phyloP scores from a whole-genome alignment of 2,113 vertebrate genomes.

The Cyprinodon brontotheroides region DNA sequence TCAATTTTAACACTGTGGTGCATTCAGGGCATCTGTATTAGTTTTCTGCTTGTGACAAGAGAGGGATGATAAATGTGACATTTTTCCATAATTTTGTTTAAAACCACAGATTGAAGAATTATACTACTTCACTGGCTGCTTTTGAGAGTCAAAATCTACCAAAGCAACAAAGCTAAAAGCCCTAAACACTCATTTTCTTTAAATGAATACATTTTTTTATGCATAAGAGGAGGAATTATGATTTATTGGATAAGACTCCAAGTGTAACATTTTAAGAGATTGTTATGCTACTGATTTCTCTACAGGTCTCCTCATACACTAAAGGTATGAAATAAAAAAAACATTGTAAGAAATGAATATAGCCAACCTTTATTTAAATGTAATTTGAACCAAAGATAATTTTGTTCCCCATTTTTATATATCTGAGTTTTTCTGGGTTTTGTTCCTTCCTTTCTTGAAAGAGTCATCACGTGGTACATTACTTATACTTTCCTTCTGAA shows the following conservation, averaged over 20 bases:
- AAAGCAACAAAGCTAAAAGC: not conserved
- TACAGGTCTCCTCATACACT: not conserved
- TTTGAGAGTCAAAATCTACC: not conserved
- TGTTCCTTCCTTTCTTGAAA: too few relatives aligned
- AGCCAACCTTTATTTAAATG: too few relatives aligned
- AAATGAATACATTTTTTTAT: not conserved
- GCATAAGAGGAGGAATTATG: not conserved
- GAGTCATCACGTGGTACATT: too few relatives aligned
- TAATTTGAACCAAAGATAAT: too few relatives aligned
- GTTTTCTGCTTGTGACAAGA: not conserved
- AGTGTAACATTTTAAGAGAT: not conserved
- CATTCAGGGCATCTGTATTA: not conserved
- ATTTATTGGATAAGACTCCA: not conserved
- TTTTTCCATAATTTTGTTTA: not conserved
- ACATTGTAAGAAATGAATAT: not conserved
- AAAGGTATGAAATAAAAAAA: not conserved
- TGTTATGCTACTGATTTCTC: not conserved
- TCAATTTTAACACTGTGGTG: not conserved
- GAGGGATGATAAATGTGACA: not conserved
- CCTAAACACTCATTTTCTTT: not conserved
- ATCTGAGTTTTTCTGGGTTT: too few relatives aligned
- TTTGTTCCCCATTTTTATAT: too few relatives aligned
- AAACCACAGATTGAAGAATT: not conserved
- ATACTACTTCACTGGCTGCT: not conserved
- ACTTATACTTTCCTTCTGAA: too few relatives aligned